Base-by-base conservation (phyloP, 2,113 vertebrate genomes). In the Anser brachyrhynchus region DNA sequence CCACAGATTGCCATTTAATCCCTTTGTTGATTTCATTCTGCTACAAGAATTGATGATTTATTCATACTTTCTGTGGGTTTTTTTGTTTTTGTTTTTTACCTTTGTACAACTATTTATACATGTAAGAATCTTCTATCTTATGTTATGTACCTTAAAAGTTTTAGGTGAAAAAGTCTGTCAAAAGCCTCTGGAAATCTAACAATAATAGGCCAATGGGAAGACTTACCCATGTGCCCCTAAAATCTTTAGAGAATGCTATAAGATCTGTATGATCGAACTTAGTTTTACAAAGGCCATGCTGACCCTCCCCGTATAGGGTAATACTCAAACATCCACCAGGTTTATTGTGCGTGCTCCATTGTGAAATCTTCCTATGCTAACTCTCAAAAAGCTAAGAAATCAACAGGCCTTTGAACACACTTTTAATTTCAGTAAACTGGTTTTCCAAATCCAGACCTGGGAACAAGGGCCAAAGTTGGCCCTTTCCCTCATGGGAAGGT, bases 261-360 rank as follows among this genome's bases (percentile, higher is more conserved):
- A 66, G 44, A 13, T 70, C 76, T 70, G 11, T 57, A 19, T 1
- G 1, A 35, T 13, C n/a, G 26, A 69, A 10, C 22, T 81, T 55
- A 19, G 17, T 84, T 84, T 81, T 41, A 66, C 3, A 76, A 86
- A 86, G 33, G 6, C 29, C 26, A 49, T 5, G 6, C 2, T 72
- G 28, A 72, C 20, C 5, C 21, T 88, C 4, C 11, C 6, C 21
- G n/a, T 10, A 86, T 0, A n/a, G 15, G 10, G 3, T 3, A 76
- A 59, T 76, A 72, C 22, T 83, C 55, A 55, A 72, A 16, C 3
- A 86, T 37, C 14, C 39, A 79, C 9, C 25, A 70, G 9, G 83
- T 69, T 83, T 33, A 69, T 13, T 69, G 29, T 78, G 14, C 7
- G 6, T 71, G 14, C 28, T 14, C 13, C 14, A 37, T 14, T 76